Conservation (phyloP, 1,140 invertebrate genomes). For the Lordiphosa stackelbergi region DNA sequence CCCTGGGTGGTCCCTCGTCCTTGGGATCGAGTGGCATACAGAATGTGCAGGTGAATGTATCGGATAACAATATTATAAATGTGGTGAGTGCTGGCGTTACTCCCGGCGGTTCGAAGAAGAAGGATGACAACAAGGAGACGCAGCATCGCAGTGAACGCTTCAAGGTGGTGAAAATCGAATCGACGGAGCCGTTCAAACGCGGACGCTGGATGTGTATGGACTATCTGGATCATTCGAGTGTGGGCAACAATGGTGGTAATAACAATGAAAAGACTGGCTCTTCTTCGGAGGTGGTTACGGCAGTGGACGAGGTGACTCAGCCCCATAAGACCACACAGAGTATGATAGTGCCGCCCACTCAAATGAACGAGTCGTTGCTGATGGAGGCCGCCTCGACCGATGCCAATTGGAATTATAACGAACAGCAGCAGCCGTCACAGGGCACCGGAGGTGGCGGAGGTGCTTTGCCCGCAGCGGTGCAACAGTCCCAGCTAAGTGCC, state of each 20-base stretch:
- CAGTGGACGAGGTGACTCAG: conserved; percentile 9
- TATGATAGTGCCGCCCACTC: conserved; percentile 70
- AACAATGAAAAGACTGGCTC: conserved; percentile 73
- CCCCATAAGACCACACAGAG: conserved; percentile 71
- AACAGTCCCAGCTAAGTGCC: conserved; percentile 32
- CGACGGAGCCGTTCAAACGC: conserved; percentile 94
- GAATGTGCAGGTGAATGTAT: conserved; percentile 81
- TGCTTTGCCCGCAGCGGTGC: not conserved
- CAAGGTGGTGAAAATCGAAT: conserved; percentile 97
- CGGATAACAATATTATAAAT: conserved; percentile 81
- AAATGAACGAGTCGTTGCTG: conserved; percentile 62
- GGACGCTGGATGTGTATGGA: conserved; percentile 97
- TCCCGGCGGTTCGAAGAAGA: conserved; percentile 80
- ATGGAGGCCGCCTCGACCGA: conserved; percentile 62
- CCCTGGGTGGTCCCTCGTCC: conserved; percentile 45
- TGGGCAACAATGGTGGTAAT: conserved; percentile 47
- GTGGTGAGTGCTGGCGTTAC: conserved; percentile 79
- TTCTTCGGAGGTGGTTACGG: conserved; percentile 29
- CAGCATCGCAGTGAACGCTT: conserved; percentile 91
- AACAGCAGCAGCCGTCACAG: conserved; percentile 11
- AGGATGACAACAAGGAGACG: conserved; percentile 82
- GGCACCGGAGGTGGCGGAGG: not conserved
- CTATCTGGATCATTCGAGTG: conserved; percentile 88
- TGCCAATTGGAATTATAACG: conserved; percentile 70
- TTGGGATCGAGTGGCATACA: conserved; percentile 47